Conservation (phyloP, 1,140 invertebrate genomes). For the Cydia amplana region DNA sequence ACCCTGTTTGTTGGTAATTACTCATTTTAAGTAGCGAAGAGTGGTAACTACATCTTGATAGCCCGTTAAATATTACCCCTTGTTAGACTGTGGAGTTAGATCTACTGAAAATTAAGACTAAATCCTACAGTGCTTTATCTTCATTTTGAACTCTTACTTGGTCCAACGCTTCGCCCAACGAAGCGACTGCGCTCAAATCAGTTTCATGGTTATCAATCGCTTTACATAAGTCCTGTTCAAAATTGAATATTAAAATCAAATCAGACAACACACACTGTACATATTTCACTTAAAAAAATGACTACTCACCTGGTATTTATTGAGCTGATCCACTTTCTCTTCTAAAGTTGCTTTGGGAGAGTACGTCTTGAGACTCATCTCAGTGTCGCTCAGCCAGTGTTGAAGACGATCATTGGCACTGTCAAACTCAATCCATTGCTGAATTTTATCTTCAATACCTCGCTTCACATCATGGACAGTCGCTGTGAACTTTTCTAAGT, state of each 20-base stretch:
- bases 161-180: constrained; percentile 88
- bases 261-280: constrained; percentile 28
- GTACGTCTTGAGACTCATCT: constrained; percentile 93
- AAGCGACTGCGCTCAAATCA: constrained; percentile 87
- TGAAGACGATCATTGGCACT: constrained; percentile 90
- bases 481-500: constrained; percentile 90
- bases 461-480: constrained; percentile 88
- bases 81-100: constrained; percentile 66
- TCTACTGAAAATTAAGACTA: constrained; percentile 76
- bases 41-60: constrained; percentile 17
- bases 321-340: constrained; percentile 94
- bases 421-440: constrained; percentile 96
- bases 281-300: constrained; percentile 28
- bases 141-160: constrained; percentile 85
- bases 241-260: constrained; percentile 51
- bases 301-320: constrained; percentile 90
- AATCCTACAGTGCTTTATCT: constrained; percentile 63
- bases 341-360: constrained; percentile 90
- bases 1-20: neutral
- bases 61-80: constrained; percentile 18
- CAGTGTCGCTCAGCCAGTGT: constrained; percentile 91
- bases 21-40: neutral
- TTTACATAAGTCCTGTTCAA: constrained; percentile 87
- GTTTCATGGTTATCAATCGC: constrained; percentile 85
- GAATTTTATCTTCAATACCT: constrained; percentile 89